These are phyloP conservation scores for Lophotriccus pileatus DNA, from an alignment of 2,797 vertebrate genomes.

Conservation along the genomic window DNA sequence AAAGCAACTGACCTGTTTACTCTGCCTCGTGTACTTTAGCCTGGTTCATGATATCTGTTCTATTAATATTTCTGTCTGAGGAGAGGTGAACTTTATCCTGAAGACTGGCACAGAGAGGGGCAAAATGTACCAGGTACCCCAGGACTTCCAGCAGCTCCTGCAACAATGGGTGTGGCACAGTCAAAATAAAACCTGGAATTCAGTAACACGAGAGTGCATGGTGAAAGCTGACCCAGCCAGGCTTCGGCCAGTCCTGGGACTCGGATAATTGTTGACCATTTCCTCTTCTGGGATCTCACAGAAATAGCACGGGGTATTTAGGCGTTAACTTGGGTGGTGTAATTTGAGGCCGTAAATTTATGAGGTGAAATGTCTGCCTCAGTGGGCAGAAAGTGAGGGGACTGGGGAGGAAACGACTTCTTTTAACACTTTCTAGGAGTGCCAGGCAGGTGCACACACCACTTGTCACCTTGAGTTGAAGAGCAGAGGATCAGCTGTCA, in stretches of 20 bases:
- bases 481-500: background rate
- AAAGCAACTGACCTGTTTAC: background rate
- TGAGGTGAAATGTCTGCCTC: background rate
- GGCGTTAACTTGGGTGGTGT: background rate
- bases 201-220: background rate
- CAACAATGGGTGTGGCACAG: background rate
- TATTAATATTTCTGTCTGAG: constrained; percentile 31
- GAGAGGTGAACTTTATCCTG: background rate
- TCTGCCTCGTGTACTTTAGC: background rate
- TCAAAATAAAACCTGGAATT: constrained; percentile 11
- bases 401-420: background rate
- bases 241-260: background rate
- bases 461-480: background rate
- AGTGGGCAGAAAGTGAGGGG: background rate
- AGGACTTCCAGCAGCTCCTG: background rate
- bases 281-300: background rate
- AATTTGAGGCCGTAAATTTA: background rate
- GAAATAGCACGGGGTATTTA: background rate
- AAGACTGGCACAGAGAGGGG: background rate
- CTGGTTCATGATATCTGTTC: background rate
- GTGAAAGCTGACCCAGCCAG: constrained; percentile 17
- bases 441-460: background rate
- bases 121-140: background rate
- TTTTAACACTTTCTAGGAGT: background rate
- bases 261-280: background rate